phyloP scores from a whole-genome alignment of 1,140 invertebrate species.

The Acromyrmex heyeri region DNA sequence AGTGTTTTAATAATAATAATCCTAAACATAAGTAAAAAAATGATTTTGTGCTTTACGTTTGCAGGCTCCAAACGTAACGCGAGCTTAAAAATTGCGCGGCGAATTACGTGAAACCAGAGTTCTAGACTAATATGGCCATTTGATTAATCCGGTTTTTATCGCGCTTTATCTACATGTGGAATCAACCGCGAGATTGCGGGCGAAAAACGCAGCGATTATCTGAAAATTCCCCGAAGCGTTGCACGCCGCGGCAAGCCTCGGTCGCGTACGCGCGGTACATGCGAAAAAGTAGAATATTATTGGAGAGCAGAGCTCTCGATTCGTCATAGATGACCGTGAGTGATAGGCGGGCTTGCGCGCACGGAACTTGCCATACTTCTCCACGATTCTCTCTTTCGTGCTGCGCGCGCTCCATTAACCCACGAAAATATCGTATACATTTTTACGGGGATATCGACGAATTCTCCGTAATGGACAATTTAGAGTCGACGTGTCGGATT shows the following conservation, averaged over 20 bases:
- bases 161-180: slow-evolving; percentile 57
- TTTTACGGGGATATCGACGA: slow-evolving; percentile 37
- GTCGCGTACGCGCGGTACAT: slow-evolving; percentile 41
- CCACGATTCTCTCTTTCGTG: slow-evolving; percentile 31
- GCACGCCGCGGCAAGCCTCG: slow-evolving; percentile 37
- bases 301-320: slow-evolving; percentile 56
- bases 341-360: slow-evolving; percentile 54
- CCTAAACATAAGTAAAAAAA: neutral
- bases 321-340: slow-evolving; percentile 63
- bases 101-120: slow-evolving; percentile 48
- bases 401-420: slow-evolving; percentile 40
- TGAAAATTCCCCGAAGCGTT: slow-evolving; percentile 63
- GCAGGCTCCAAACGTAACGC: neutral
- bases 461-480: slow-evolving; percentile 50
- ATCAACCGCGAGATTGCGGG: slow-evolving; percentile 55
- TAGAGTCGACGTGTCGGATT: slow-evolving; percentile 42
- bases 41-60: neutral
- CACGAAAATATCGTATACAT: slow-evolving; percentile 45
- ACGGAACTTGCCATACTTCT: slow-evolving; percentile 36
- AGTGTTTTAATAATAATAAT: neutral
- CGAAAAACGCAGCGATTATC: slow-evolving; percentile 62
- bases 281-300: slow-evolving; percentile 59
- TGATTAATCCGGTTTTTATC: slow-evolving; percentile 63
- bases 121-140: slow-evolving; percentile 59
- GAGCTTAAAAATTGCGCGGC: slow-evolving; percentile 13